Conservation (phyloP, 2,888 invertebrate species). For the Hybos culiciformis region DNA sequence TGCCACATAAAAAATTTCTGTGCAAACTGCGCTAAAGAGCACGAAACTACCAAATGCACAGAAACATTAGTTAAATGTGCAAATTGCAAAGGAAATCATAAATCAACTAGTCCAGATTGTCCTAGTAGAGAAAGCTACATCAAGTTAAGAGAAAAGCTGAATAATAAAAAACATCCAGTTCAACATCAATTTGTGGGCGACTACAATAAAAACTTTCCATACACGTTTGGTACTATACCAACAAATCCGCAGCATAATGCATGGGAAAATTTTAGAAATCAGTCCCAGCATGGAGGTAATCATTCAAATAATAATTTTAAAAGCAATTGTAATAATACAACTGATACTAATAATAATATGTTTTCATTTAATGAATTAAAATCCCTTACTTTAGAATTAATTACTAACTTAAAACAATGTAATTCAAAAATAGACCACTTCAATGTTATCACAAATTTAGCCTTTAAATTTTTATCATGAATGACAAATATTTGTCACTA, state of each 20-base stretch:
- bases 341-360: neutral
- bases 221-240: neutral
- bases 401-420: neutral
- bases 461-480: neutral
- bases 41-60: neutral
- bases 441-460: neutral
- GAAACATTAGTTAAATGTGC: neutral
- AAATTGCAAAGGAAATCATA: neutral
- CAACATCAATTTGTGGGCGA: neutral
- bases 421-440: neutral
- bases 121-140: neutral
- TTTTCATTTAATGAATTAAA: neutral
- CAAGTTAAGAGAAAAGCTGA: neutral
- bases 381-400: neutral
- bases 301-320: neutral
- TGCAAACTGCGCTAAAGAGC: neutral
- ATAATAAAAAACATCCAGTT: neutral
- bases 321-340: neutral
- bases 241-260: neutral
- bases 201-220: neutral
- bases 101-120: neutral
- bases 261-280: neutral
- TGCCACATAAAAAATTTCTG: neutral
- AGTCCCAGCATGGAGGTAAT: neutral
- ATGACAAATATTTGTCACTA: neutral